These are phyloP conservation scores for Micropterix aruncella DNA, from an alignment of 2,888 invertebrate species.

Conservation along the genomic window DNA sequence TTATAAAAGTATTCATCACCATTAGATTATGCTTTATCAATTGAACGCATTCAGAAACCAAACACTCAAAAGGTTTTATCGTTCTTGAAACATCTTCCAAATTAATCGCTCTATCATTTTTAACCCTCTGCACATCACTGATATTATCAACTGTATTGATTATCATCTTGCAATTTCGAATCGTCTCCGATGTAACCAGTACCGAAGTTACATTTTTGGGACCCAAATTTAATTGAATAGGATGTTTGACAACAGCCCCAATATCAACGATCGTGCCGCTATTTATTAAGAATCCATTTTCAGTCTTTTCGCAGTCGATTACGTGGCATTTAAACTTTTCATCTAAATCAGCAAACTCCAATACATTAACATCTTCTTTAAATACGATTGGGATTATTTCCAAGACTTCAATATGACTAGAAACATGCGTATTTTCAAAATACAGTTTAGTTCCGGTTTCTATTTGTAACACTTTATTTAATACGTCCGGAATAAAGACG, in stretches of 20 bases:
- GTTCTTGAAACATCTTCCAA: conserved; percentile 7
- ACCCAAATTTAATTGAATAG: conserved; percentile 27
- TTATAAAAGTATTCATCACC: not conserved
- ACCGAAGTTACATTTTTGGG: conserved; percentile 34
- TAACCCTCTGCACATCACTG: not conserved
- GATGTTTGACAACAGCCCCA: conserved; percentile 22
- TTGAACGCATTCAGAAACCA: conserved; percentile 19
- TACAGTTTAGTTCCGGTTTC: conserved; percentile 41
- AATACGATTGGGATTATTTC: conserved; percentile 26
- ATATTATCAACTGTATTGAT: not conserved
- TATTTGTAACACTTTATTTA: conserved; percentile 38
- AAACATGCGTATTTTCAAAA: conserved; percentile 27
- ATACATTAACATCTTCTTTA: conserved; percentile 1
- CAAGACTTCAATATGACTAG: conserved; percentile 28
- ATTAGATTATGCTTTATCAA: conserved; percentile 20
- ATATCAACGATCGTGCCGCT: conserved; percentile 34
- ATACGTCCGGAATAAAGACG: conserved; percentile 29
- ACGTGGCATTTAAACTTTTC: conserved; percentile 37
- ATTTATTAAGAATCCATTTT: conserved; percentile 39
- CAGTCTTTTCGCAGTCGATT: conserved; percentile 30
- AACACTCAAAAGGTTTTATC: conserved; percentile 17
- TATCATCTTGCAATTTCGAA: conserved; percentile 25
- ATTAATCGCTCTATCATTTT: conserved; percentile 5
- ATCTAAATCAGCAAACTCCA: conserved; percentile 18
- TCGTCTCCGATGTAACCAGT: conserved; percentile 34